phyloP scores from a whole-genome alignment of 2,888 invertebrate genomes.

The Rhabditoides inermis region DNA sequence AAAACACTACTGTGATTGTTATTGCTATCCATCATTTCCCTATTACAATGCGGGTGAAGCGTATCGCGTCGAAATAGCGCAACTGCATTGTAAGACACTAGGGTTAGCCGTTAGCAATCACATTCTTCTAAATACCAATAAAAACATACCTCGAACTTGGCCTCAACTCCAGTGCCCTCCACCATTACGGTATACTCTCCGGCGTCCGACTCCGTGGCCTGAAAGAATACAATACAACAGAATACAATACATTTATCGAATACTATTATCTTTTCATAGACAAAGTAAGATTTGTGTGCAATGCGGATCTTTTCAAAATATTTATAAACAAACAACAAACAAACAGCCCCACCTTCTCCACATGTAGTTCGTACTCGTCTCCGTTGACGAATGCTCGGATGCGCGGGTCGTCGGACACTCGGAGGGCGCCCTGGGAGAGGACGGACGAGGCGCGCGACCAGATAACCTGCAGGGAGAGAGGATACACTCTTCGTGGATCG shows the following conservation, averaged over 20 bases:
- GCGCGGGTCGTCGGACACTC: constrained; percentile 16
- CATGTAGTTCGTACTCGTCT: constrained; percentile 27
- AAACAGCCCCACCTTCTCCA: too few species aligned
- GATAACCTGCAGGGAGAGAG: constrained; percentile 15
- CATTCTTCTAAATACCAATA: too few species aligned
- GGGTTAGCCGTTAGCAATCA: too few species aligned
- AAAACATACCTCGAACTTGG: constrained; percentile 20
- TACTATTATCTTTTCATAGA: too few species aligned
- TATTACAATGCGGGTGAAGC: too few species aligned
- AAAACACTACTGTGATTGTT: not conserved
- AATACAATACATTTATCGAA: too few species aligned
- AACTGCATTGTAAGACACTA: too few species aligned
- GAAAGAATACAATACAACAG: too few species aligned
- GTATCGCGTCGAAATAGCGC: too few species aligned
- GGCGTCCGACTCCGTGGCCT: constrained; percentile 22
- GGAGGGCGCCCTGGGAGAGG: constrained; percentile 22
- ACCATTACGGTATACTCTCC: constrained; percentile 30
- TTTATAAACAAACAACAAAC: too few species aligned
- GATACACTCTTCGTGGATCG: not conserved
- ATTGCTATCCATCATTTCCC: not conserved
- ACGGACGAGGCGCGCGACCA: constrained; percentile 21
- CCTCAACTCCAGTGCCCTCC: constrained; percentile 29
- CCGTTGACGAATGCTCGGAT: constrained; percentile 10
- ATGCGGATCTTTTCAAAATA: too few species aligned
- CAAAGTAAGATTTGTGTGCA: too few species aligned